phyloP scores from a whole-genome alignment of 2,888 invertebrate species.

The Drosophila siamana region DNA sequence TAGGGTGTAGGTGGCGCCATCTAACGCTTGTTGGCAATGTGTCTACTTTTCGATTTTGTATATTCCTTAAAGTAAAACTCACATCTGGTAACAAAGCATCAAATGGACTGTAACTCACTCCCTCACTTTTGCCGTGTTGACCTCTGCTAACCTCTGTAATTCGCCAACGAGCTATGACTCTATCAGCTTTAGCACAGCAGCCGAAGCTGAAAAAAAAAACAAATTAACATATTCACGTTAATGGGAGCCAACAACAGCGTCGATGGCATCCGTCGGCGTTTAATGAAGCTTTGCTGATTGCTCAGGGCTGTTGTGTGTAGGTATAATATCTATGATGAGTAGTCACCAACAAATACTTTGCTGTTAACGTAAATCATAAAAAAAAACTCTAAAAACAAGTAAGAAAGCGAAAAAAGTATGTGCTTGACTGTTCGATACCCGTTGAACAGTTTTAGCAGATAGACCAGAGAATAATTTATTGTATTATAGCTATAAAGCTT shows the following conservation, averaged over 20 bases:
- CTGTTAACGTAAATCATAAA: constrained; percentile 22
- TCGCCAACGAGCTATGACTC: neutral
- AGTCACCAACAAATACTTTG: neutral
- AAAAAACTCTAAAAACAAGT: neutral
- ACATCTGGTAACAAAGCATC: neutral
- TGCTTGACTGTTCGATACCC: neutral
- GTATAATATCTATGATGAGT: neutral
- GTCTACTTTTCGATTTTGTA: no score
- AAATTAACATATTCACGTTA: constrained; percentile 41
- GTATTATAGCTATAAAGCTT: no score
- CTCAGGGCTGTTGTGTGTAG: neutral
- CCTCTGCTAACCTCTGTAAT: neutral
- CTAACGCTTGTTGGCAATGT: no score
- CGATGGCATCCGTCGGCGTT: constrained; percentile 10
- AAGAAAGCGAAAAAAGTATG: neutral
- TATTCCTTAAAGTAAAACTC: no score
- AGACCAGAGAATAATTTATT: no score
- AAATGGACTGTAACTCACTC: neutral
- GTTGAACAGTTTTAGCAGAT: no score
- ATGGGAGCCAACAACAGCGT: constrained; percentile 36
- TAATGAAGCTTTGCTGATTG: constrained; percentile 4
- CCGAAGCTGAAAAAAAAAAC: constrained; percentile 4
- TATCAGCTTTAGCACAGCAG: neutral
- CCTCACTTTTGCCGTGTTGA: neutral
- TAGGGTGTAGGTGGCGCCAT: no score